Percentiles rank a stretch among this genome's conserved stretches.
phyloP scores from a whole-genome alignment of 1,140 invertebrate genomes.

The Nephotettix cincticeps region DNA sequence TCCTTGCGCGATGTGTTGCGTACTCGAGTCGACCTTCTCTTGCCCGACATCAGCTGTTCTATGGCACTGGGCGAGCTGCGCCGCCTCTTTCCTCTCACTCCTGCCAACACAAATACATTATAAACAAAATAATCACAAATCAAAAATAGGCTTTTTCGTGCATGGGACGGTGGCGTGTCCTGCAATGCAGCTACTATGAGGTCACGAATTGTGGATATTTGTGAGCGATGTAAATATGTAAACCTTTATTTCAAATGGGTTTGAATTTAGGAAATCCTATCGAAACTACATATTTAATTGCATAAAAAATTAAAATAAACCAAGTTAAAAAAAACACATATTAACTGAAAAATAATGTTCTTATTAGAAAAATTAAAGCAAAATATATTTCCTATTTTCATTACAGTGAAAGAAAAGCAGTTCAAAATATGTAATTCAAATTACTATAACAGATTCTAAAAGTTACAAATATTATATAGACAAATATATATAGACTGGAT shows the following conservation, averaged over 20 bases:
- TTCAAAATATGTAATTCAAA: too few species aligned
- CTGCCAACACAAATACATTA: constrained; percentile 1
- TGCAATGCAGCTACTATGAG: too few species aligned
- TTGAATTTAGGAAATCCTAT: not conserved
- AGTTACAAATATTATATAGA: too few species aligned
- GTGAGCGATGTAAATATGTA: not conserved
- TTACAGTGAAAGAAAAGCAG: too few species aligned
- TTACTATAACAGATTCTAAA: too few species aligned
- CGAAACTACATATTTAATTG: not conserved
- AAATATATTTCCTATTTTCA: too few species aligned
- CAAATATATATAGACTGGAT: too few species aligned
- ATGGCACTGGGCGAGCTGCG: constrained; percentile 61
- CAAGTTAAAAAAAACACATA: too few species aligned
- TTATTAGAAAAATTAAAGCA: too few species aligned
- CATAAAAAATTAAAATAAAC: not conserved
- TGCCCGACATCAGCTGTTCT: constrained; percentile 69
- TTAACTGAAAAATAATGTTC: too few species aligned
- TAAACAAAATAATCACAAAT: not conserved
- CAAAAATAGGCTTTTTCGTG: not conserved
- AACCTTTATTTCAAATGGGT: not conserved
- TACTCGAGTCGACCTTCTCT: constrained; percentile 64
- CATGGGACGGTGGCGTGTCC: too few species aligned
- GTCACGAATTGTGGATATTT: too few species aligned
- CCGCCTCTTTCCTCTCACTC: constrained; percentile 56
- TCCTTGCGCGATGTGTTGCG: constrained; percentile 54